These are phyloP conservation scores for Rhinophrynus dorsalis DNA, from an alignment of 2,797 vertebrate genomes.

Conservation along the genomic window DNA sequence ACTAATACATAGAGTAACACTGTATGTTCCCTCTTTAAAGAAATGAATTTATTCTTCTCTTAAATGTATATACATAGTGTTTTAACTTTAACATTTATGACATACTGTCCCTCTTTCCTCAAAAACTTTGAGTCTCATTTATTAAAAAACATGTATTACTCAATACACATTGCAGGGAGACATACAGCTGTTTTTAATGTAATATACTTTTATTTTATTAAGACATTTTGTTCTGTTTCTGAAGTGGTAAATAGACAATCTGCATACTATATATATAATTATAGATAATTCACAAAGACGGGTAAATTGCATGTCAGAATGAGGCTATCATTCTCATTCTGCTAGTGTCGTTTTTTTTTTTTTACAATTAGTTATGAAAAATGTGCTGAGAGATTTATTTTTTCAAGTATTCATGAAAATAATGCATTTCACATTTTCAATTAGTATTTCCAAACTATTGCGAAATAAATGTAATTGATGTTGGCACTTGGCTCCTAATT, in stretches of 20 bases:
- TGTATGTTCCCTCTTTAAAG: too few relatives aligned
- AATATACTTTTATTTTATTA: background rate
- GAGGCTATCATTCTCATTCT: conserved; percentile 11
- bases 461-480: background rate
- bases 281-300: conserved; percentile 34
- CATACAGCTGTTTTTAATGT: conserved; percentile 38
- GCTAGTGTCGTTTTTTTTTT: conserved; percentile 15
- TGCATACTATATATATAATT: conserved; percentile 36
- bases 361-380: conserved; percentile 14
- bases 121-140: too few relatives aligned
- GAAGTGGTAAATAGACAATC: conserved; percentile 39
- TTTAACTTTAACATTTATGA: too few relatives aligned
- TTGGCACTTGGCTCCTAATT: too few relatives aligned
- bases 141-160: too few relatives aligned
- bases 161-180: conserved; percentile 11
- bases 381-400: conserved; percentile 10
- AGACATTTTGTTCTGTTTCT: conserved; percentile 31
- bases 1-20: too few relatives aligned
- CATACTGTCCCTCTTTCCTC: too few relatives aligned
- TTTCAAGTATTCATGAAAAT: conserved; percentile 7
- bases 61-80: too few relatives aligned
- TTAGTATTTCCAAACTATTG: background rate
- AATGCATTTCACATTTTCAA: background rate
- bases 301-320: conserved; percentile 34
- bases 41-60: too few relatives aligned